These are phyloP conservation scores for Felis chaus DNA, from an alignment of 2,113 vertebrate species.

Conservation along the genomic window DNA sequence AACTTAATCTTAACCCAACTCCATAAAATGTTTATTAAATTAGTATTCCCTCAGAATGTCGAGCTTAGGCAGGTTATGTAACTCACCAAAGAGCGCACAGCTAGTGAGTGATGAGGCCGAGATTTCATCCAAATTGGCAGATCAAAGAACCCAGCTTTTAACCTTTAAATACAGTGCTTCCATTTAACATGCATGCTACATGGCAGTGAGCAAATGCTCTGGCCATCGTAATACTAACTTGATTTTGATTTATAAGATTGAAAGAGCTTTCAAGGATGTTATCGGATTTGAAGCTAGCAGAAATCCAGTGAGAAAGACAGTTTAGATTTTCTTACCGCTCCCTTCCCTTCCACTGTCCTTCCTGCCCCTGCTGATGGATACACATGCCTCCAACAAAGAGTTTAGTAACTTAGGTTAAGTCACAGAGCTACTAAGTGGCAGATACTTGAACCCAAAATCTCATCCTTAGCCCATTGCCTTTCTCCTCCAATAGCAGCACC, in stretches of 20 bases:
- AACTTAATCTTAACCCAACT: neutral
- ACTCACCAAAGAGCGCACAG: neutral
- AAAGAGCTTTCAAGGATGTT: neutral
- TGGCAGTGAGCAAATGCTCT: neutral
- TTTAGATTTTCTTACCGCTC: neutral
- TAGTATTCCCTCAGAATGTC: neutral
- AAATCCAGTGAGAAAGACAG: neutral
- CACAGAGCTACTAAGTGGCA: neutral
- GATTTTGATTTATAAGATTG: neutral
- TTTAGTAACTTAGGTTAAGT: neutral
- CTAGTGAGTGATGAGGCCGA: neutral
- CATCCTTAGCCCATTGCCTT: neutral
- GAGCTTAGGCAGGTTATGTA: neutral
- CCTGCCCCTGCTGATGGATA: neutral
- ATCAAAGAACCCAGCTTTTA: neutral
- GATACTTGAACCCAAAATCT: neutral
- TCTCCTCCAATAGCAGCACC: neutral
- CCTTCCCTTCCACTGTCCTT: neutral
- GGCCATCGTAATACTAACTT: neutral
- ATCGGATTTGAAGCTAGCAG: neutral
- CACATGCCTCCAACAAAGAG: accelerated
- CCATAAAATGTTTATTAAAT: neutral
- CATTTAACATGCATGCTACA: neutral
- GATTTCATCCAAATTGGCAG: neutral
- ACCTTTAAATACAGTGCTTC: neutral